Evolutionary conservation across 1,140 invertebrate species (phyloP).

Genomic region (Anoplophora glabripennis): DNA sequence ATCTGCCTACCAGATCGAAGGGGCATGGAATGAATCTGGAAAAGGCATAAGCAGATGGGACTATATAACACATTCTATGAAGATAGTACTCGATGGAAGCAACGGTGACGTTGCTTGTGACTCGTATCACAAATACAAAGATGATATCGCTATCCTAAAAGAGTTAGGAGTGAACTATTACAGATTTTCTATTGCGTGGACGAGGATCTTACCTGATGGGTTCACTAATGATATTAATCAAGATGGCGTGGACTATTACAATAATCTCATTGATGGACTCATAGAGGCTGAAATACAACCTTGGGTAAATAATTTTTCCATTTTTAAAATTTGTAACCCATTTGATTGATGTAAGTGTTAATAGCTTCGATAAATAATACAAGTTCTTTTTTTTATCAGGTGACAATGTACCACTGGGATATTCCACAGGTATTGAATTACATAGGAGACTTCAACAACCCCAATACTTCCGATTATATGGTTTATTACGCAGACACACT

Average conservation of each 20-base stretch:
- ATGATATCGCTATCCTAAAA: slow-evolving; percentile 62
- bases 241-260: slow-evolving; percentile 5
- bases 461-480: slow-evolving; percentile 19
- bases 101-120: slow-evolving; percentile 64
- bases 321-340: background rate
- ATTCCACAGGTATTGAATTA: slow-evolving; percentile 40
- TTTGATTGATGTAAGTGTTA: no score
- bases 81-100: background rate
- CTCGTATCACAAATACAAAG: slow-evolving; percentile 64
- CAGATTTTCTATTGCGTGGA: slow-evolving; percentile 62
- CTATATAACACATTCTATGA: slow-evolving; percentile 47
- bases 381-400: slow-evolving; percentile 34
- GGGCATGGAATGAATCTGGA: slow-evolving; percentile 47
- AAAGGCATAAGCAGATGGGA: slow-evolving; percentile 59
- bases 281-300: slow-evolving; percentile 10
- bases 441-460: slow-evolving; percentile 43
- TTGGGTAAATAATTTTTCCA: background rate
- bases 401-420: slow-evolving; percentile 49
- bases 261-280: slow-evolving; percentile 5
- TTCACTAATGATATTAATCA: slow-evolving; percentile 5
- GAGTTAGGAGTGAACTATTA: slow-evolving; percentile 53
- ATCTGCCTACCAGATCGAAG: slow-evolving; percentile 51
- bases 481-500: slow-evolving; percentile 44
- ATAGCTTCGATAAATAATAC: no score
- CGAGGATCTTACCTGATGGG: slow-evolving; percentile 54